These are phyloP conservation scores for Physella acuta DNA, from an alignment of 1,140 invertebrate genomes.

Conservation along the genomic window DNA sequence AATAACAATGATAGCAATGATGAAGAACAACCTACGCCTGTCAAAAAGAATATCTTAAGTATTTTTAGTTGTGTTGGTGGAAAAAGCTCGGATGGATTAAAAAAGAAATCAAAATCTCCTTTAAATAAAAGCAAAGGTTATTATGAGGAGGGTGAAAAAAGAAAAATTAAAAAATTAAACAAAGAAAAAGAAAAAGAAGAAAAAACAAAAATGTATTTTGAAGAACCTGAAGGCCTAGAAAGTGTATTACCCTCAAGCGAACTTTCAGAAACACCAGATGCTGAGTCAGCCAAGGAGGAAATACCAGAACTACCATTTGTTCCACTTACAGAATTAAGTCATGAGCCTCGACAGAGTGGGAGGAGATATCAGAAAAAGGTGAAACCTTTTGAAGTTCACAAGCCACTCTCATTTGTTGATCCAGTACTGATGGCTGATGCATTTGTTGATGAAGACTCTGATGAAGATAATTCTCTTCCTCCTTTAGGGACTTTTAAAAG, in stretches of 20 bases:
- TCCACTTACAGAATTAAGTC: background rate
- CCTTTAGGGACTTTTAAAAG: background rate
- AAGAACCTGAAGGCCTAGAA: background rate
- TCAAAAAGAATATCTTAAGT: background rate
- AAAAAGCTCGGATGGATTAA: constrained; percentile 4
- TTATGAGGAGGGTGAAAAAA: constrained; percentile 14
- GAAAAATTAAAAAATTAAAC: constrained; percentile 13
- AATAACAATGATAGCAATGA: background rate
- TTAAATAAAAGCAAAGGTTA: constrained; percentile 1
- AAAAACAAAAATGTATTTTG: background rate
- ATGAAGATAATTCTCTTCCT: background rate
- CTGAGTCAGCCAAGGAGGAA: background rate
- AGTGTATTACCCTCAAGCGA: background rate
- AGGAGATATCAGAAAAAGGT: background rate
- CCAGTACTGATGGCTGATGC: no score
- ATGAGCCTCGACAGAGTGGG: background rate
- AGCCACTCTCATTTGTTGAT: background rate
- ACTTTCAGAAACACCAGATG: background rate
- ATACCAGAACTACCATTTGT: background rate
- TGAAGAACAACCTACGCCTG: background rate
- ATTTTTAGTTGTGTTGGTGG: constrained; percentile 10
- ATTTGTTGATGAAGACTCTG: background rate
- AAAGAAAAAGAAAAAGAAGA: constrained; percentile 16
- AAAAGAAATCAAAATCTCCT: constrained; percentile 1
- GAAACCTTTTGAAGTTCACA: background rate